Conservation (phyloP, 2,797 vertebrate genomes). For the Rhincodon typus region DNA sequence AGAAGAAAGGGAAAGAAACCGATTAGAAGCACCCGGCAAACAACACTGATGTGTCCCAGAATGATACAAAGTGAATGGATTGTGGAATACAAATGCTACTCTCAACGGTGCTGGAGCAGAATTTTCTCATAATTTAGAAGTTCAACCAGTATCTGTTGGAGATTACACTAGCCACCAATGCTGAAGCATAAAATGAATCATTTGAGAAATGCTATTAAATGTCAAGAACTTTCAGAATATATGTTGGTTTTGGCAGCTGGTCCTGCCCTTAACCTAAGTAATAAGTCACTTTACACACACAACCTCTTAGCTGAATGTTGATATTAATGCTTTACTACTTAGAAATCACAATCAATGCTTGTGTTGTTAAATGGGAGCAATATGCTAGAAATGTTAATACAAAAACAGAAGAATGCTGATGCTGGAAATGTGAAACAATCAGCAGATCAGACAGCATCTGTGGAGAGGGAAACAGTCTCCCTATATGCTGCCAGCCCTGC, state of each 20-base stretch:
- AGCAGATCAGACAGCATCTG: background rate
- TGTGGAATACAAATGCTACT: background rate
- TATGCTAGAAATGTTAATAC: background rate
- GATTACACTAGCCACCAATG: background rate
- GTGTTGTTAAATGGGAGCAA: background rate
- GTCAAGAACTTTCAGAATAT: background rate
- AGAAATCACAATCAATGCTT: background rate
- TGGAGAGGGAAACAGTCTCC: background rate
- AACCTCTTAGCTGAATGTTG: background rate
- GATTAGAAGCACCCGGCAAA: background rate
- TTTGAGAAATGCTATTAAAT: background rate
- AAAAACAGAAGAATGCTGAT: background rate
- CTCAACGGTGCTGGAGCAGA: background rate
- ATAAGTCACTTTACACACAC: background rate
- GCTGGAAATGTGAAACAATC: background rate
- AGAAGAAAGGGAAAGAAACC: background rate
- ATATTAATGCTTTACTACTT: background rate
- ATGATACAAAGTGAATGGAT: background rate
- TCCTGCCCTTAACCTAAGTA: background rate
- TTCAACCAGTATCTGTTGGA: background rate
- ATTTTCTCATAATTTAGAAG: background rate
- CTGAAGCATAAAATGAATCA: background rate
- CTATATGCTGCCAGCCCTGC: background rate
- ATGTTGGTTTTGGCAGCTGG: background rate
- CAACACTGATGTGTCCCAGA: background rate